Evolutionary conservation across 2,888 invertebrate species (phyloP).

Genomic region (Nomada fabriciana): DNA sequence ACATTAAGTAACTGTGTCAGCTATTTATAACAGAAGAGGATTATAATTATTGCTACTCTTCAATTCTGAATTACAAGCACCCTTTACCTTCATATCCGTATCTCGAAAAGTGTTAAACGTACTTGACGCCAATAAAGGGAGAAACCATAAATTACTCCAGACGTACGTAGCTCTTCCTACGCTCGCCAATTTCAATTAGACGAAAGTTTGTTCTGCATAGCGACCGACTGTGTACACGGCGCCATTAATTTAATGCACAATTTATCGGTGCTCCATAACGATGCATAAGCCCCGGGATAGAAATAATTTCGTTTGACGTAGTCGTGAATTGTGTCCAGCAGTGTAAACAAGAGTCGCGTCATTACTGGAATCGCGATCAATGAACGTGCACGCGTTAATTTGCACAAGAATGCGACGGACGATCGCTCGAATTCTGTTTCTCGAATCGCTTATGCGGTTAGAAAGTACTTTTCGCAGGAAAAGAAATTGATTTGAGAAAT

Average conservation of each 20-base stretch:
- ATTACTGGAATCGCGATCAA: constrained; percentile 32
- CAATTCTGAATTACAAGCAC: not conserved
- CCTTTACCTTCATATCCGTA: too few relatives aligned
- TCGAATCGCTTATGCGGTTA: not conserved
- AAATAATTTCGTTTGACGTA: constrained; percentile 24
- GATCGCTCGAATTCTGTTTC: not conserved
- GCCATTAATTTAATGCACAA: constrained; percentile 54
- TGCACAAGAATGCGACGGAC: not conserved
- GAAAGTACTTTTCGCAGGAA: not conserved
- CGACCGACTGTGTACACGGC: constrained; percentile 30
- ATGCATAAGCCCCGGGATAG: constrained; percentile 17
- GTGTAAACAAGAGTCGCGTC: constrained; percentile 25
- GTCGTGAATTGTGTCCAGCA: constrained; percentile 19
- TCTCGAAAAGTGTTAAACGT: too few relatives aligned
- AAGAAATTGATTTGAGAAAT: not conserved
- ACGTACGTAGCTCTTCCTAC: constrained; percentile 2
- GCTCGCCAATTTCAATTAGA: constrained; percentile 55
- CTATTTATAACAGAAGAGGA: constrained; percentile 38
- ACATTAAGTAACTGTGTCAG: constrained; percentile 42
- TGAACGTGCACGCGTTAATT: constrained; percentile 6
- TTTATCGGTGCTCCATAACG: constrained; percentile 56
- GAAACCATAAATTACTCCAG: too few relatives aligned
- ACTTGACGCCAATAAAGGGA: too few relatives aligned
- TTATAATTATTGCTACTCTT: constrained; percentile 18
- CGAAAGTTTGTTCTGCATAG: constrained; percentile 39